Evolutionary conservation across 1,140 invertebrate species (phyloP).

Genomic region (Drosophila nigrodunni): DNA sequence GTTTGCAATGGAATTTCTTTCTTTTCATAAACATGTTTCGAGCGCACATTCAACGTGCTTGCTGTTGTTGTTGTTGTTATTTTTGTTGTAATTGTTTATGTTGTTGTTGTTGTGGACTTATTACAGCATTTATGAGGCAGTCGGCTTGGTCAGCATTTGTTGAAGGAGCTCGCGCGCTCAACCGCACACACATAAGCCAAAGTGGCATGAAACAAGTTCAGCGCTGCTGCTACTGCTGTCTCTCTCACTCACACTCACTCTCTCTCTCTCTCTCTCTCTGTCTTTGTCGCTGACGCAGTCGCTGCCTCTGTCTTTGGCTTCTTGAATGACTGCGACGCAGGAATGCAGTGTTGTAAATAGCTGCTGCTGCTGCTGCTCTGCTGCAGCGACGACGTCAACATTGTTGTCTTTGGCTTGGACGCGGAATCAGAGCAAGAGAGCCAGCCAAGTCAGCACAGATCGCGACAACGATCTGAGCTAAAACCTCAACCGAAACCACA

Average conservation of each 20-base stretch:
- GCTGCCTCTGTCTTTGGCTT: conserved; percentile 50
- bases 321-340: conserved; percentile 76
- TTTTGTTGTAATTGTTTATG: conserved; percentile 29
- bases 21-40: conserved; percentile 81
- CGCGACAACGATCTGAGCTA: conserved; percentile 70
- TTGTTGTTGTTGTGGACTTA: conserved; percentile 59
- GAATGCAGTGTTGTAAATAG: conserved; percentile 80
- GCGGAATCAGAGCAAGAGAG: conserved; percentile 69
- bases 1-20: conserved; percentile 82
- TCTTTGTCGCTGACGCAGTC: conserved; percentile 11
- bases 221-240: conserved; percentile 26
- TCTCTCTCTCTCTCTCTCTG: not conserved
- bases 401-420: conserved; percentile 60
- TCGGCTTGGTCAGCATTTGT: conserved; percentile 51
- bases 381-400: conserved; percentile 54
- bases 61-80: conserved; percentile 50
- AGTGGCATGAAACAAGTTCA: conserved; percentile 79
- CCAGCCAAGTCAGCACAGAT: conserved; percentile 54
- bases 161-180: conserved; percentile 56
- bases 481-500: conserved; percentile 26
- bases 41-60: conserved; percentile 42
- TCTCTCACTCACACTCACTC: not conserved
- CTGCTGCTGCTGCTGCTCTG: conserved; percentile 43
- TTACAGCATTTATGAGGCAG: conserved; percentile 79
- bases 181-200: conserved; percentile 65